phyloP scores from a whole-genome alignment of 2,113 vertebrate genomes.

The Calyptommatus sinebrachiatus region DNA sequence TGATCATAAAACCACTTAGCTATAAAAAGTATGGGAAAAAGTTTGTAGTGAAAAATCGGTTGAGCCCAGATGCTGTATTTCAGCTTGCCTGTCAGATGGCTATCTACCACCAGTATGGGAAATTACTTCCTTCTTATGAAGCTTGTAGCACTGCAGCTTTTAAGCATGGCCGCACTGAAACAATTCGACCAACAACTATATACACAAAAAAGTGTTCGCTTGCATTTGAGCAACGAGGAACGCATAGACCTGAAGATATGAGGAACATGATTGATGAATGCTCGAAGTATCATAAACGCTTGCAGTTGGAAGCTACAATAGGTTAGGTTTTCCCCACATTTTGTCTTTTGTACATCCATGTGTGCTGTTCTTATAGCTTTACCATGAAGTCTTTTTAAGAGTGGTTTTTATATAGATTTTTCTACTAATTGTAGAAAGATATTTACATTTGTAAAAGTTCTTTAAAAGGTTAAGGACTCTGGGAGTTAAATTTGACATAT shows the following conservation, averaged over 20 bases:
- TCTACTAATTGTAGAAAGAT: not conserved
- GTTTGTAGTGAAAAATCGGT: slow-evolving; percentile 72
- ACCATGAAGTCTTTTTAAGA: not conserved
- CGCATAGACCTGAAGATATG: slow-evolving; percentile 69
- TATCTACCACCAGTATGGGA: slow-evolving; percentile 76
- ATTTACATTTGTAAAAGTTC: not conserved
- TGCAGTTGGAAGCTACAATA: slow-evolving; percentile 80
- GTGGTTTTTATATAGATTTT: not conserved
- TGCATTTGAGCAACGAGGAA: slow-evolving; percentile 68
- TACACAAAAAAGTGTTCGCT: slow-evolving; percentile 71
- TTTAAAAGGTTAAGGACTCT: not conserved
- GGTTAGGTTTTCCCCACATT: slow-evolving; percentile 56
- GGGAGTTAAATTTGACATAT: not conserved
- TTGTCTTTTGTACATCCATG: not conserved
- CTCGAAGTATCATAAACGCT: slow-evolving; percentile 78
- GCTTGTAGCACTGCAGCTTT: slow-evolving; percentile 84
- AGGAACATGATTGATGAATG: slow-evolving; percentile 69
- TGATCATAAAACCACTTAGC: slow-evolving; percentile 72
- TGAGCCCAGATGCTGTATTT: slow-evolving; percentile 79
- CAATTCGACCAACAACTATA: slow-evolving; percentile 74
- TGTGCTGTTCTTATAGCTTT: not conserved
- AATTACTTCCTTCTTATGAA: slow-evolving; percentile 77
- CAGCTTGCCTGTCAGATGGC: slow-evolving; percentile 83
- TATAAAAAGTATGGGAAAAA: slow-evolving; percentile 78
- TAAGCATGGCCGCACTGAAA: slow-evolving; percentile 81